Percentiles rank a stretch among this genome's conserved stretches.
Conservation (phyloP, 2,888 invertebrate genomes). For the Amphimallon solstitiale region DNA sequence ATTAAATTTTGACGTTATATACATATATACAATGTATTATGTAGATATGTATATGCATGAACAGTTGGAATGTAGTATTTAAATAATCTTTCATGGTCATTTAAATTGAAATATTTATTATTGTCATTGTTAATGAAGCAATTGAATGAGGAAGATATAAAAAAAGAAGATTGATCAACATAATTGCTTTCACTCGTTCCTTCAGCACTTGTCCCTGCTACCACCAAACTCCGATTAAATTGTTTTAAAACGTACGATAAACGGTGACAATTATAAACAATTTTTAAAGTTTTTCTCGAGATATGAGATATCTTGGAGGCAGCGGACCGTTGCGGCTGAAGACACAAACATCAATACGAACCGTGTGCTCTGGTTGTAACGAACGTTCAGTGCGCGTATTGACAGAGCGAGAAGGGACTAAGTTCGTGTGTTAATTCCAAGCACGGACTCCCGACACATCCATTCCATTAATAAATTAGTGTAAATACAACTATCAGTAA, state of each 20-base stretch:
- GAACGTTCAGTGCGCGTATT: slow-evolving; percentile 8
- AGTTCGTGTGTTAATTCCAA: slow-evolving; percentile 1
- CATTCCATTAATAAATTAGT: too few relatives aligned
- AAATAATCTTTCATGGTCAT: slow-evolving; percentile 8
- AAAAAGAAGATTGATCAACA: background rate
- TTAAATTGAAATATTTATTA: slow-evolving; percentile 1
- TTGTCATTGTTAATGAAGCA: background rate
- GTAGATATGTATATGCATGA: too few relatives aligned
- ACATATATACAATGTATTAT: too few relatives aligned
- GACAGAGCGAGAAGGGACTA: background rate
- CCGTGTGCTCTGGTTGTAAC: slow-evolving; percentile 16
- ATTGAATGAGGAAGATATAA: background rate
- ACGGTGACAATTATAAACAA: background rate
- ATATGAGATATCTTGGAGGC: slow-evolving; percentile 28
- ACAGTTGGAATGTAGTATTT: too few relatives aligned
- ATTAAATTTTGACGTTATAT: too few relatives aligned
- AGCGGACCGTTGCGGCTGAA: slow-evolving; percentile 25
- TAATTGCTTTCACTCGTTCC: background rate
- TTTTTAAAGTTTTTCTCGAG: slow-evolving; percentile 7
- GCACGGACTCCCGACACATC: background rate
- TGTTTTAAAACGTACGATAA: background rate
- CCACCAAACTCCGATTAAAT: background rate
- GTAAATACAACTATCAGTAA: too few relatives aligned
- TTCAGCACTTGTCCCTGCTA: too few relatives aligned
- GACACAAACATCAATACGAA: slow-evolving; percentile 18